Percentiles rank a stretch among this genome's conserved stretches.
Evolutionary conservation across 2,888 invertebrate genomes (phyloP).

Genomic region (Drosophila pseudotakahashii): DNA sequence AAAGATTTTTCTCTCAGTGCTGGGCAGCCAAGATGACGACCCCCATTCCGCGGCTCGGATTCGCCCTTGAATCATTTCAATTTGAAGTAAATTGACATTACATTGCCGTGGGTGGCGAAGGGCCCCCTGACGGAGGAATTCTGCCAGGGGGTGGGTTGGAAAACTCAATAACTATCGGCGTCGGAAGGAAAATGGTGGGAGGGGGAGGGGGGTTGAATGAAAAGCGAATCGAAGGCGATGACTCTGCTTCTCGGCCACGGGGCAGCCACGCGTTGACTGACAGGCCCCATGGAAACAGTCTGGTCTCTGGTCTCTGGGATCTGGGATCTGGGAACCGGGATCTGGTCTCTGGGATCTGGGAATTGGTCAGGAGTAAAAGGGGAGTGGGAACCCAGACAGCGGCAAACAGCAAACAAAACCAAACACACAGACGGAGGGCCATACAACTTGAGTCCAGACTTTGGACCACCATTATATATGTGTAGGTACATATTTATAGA

Average conservation of each 20-base stretch:
- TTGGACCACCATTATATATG: neutral
- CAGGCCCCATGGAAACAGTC: constrained; percentile 47
- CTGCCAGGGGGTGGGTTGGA: constrained; percentile 12
- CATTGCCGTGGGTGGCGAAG: constrained; percentile 58
- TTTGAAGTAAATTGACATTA: constrained; percentile 81
- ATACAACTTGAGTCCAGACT: constrained; percentile 16
- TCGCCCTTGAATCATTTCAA: constrained; percentile 82
- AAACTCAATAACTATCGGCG: constrained; percentile 79
- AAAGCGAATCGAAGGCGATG: constrained; percentile 70
- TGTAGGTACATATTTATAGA: neutral
- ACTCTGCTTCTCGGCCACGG: constrained; percentile 52
- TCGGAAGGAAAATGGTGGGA: constrained; percentile 51
- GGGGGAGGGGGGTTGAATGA: constrained; percentile 22
- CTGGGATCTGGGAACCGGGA: constrained; percentile 13
- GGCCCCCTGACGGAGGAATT: constrained; percentile 8
- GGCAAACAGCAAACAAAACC: constrained; percentile 38
- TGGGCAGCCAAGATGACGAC: constrained; percentile 15
- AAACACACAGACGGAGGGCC: constrained; percentile 13
- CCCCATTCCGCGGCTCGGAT: constrained; percentile 47
- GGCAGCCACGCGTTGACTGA: constrained; percentile 70
- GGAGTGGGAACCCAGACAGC: constrained; percentile 48
- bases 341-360: constrained; percentile 7
- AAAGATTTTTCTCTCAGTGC: constrained; percentile 7
- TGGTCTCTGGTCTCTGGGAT: constrained; percentile 44
- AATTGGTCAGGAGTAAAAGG: constrained; percentile 18